Percentiles rank a stretch among this genome's conserved stretches.
phyloP scores from a whole-genome alignment of 2,113 vertebrate species.

The Xenotilapia longispinis region DNA sequence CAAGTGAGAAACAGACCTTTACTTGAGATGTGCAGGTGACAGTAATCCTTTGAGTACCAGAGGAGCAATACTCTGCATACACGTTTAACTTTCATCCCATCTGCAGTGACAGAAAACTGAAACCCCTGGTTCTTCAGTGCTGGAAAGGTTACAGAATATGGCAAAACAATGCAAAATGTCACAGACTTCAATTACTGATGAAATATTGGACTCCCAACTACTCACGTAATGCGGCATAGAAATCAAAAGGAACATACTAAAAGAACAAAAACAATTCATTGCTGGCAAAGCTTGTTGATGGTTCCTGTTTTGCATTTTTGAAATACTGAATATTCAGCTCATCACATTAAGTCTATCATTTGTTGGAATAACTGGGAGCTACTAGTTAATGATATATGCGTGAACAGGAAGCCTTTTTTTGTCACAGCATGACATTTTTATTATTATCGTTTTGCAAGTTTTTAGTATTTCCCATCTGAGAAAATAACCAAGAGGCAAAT shows the following conservation, averaged over 20 bases:
- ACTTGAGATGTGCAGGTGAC: background rate
- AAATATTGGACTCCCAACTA: background rate
- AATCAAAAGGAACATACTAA: background rate
- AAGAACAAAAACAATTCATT: background rate
- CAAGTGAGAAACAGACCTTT: background rate
- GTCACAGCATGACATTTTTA: background rate
- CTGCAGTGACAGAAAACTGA: background rate
- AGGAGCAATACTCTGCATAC: background rate
- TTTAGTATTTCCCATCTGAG: background rate
- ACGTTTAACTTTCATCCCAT: background rate
- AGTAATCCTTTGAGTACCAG: background rate
- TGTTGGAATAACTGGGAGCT: background rate
- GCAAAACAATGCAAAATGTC: background rate
- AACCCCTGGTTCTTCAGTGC: background rate
- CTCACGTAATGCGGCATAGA: background rate
- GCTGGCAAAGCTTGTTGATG: background rate
- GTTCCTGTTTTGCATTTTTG: background rate
- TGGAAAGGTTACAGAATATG: background rate
- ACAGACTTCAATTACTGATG: background rate
- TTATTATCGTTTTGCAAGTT: background rate
- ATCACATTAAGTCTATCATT: background rate
- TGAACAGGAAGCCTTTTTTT: background rate
- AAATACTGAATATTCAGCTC: background rate
- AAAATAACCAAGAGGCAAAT: background rate
- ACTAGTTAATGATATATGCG: background rate